Evolutionary conservation across 2,797 vertebrate species (phyloP).

Genomic region (Otolemur crassicaudatus): DNA sequence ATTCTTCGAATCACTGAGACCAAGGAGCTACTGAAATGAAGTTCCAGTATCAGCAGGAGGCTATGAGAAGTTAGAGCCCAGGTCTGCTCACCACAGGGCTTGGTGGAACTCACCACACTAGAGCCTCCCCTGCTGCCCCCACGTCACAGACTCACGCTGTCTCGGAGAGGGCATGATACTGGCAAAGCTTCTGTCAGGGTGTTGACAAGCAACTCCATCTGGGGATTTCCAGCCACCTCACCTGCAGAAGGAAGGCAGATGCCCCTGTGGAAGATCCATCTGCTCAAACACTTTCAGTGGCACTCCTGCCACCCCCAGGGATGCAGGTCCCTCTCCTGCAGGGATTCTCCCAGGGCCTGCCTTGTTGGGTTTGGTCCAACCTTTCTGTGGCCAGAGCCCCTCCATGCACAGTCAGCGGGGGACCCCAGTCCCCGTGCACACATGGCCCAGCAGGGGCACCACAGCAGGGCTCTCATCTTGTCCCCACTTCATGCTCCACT

Average conservation of each 20-base stretch:
- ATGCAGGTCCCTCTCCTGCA: fast-evolving
- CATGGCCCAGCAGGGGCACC: not conserved
- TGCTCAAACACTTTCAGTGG: not conserved
- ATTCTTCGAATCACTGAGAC: too few species aligned
- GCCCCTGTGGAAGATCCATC: not conserved
- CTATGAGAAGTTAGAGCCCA: not conserved
- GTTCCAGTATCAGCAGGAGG: not conserved
- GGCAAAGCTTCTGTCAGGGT: not conserved
- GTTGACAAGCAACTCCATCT: not conserved
- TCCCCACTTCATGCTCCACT: not conserved
- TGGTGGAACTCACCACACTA: not conserved
- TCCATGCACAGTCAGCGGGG: not conserved
- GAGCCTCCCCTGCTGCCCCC: not conserved
- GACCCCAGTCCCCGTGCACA: not conserved
- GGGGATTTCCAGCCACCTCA: not conserved
- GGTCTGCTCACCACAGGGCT: too few species aligned
- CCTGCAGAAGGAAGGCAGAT: too few species aligned
- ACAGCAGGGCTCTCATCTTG: not conserved
- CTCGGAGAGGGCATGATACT: not conserved
- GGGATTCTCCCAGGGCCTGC: not conserved
- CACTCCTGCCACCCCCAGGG: too few species aligned
- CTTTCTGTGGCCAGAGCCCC: not conserved
- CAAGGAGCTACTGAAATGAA: too few species aligned
- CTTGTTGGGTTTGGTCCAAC: not conserved
- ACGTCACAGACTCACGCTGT: not conserved